Conservation (phyloP, 2,113 vertebrate species). For the Pachycephala philippinensis region DNA sequence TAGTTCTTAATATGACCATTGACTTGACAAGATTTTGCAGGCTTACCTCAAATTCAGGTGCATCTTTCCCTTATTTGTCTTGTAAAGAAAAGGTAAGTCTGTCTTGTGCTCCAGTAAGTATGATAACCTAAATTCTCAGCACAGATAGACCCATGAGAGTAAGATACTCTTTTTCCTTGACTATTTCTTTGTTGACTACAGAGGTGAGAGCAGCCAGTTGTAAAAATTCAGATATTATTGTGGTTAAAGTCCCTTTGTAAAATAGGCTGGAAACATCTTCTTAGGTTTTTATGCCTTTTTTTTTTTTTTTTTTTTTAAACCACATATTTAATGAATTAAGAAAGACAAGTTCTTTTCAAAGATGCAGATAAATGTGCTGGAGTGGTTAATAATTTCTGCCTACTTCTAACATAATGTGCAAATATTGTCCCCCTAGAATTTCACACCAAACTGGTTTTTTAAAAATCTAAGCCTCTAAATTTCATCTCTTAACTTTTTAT, state of each 20-base stretch:
- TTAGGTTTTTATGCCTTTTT: neutral
- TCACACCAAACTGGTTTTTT: neutral
- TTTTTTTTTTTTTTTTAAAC: neutral
- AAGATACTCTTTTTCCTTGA: neutral
- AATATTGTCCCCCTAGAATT: neutral
- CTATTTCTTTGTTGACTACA: neutral
- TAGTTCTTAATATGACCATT: neutral
- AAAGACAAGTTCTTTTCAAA: neutral
- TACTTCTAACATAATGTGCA: neutral
- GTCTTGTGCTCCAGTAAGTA: neutral
- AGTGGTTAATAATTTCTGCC: neutral
- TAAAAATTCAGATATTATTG: neutral
- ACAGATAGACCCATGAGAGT: neutral
- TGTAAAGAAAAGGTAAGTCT: neutral
- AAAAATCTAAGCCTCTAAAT: neutral
- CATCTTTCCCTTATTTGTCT: neutral
- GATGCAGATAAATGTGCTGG: neutral
- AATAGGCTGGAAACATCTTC: neutral
- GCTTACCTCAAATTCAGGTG: neutral
- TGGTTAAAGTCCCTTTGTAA: neutral
- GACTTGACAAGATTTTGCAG: neutral
- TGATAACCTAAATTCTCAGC: neutral
- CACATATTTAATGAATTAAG: neutral
- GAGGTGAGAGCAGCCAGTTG: neutral
- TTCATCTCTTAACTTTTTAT: neutral